These are phyloP conservation scores for Argyresthia albistria DNA, from an alignment of 2,888 invertebrate genomes.

Conservation along the genomic window DNA sequence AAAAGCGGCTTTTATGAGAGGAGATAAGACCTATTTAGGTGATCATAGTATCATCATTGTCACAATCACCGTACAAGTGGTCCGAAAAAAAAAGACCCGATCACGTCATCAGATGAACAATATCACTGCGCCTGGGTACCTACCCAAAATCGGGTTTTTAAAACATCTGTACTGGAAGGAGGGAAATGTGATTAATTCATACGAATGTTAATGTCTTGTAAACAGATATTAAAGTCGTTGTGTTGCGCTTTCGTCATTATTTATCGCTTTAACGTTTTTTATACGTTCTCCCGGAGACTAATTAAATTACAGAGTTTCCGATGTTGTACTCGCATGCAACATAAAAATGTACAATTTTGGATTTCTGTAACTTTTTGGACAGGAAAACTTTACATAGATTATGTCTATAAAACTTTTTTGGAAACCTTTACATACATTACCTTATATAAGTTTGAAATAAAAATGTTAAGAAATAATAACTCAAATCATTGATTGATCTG, in stretches of 20 bases:
- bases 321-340: neutral
- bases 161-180: neutral
- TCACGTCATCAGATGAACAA: no score
- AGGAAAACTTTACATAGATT: no score
- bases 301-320: conserved; percentile 13
- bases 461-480: neutral
- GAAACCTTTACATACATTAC: no score
- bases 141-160: neutral
- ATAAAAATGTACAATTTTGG: neutral
- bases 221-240: conserved; percentile 23
- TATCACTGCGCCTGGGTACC: no score
- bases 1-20: no score
- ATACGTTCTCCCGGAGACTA: conserved; percentile 18
- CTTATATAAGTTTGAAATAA: neutral
- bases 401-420: no score
- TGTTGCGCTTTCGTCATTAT: conserved; percentile 19
- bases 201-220: neutral
- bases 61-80: no score
- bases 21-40: no score
- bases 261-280: conserved; percentile 25
- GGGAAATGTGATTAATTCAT: neutral
- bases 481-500: no score
- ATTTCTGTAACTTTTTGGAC: neutral
- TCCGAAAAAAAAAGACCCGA: no score
- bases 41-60: no score